phyloP scores from a whole-genome alignment of 2,888 invertebrate genomes.

The Laothoe populi region DNA sequence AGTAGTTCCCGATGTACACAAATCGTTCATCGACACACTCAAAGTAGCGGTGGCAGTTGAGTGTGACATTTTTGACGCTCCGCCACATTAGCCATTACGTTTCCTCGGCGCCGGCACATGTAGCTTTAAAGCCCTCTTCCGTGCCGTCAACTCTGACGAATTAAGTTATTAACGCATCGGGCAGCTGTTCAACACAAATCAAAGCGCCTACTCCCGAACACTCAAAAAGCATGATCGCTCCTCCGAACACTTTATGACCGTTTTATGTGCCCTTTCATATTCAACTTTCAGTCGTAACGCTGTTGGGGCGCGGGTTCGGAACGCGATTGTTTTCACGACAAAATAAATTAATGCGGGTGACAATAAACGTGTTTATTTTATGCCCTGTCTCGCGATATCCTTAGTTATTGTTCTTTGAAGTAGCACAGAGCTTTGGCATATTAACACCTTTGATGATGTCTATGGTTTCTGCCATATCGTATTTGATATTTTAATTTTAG shows the following conservation, averaged over 20 bases:
- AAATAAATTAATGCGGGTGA: slow-evolving; percentile 75
- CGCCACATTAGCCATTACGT: slow-evolving; percentile 62
- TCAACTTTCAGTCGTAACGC: slow-evolving; percentile 69
- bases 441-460: slow-evolving; percentile 68
- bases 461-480: slow-evolving; percentile 51
- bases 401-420: slow-evolving; percentile 74
- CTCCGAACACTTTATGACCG: slow-evolving; percentile 68
- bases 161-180: slow-evolving; percentile 82
- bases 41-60: slow-evolving; percentile 44
- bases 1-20: slow-evolving; percentile 67
- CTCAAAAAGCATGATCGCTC: slow-evolving; percentile 67
- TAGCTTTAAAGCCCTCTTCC: slow-evolving; percentile 74
- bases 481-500: slow-evolving; percentile 10
- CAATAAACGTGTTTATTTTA: slow-evolving; percentile 71
- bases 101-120: slow-evolving; percentile 73
- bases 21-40: slow-evolving; percentile 67
- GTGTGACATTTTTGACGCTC: slow-evolving; percentile 59
- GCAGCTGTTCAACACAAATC: slow-evolving; percentile 83
- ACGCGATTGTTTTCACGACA: slow-evolving; percentile 75
- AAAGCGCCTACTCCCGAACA: slow-evolving; percentile 72
- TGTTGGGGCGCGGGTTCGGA: slow-evolving; percentile 49
- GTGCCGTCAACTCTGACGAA: slow-evolving; percentile 79
- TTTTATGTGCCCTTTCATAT: slow-evolving; percentile 81
- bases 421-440: slow-evolving; percentile 54
- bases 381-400: slow-evolving; percentile 58